Base-by-base conservation (phyloP, 2,888 invertebrate species). In the Andrena hattorfiana region DNA sequence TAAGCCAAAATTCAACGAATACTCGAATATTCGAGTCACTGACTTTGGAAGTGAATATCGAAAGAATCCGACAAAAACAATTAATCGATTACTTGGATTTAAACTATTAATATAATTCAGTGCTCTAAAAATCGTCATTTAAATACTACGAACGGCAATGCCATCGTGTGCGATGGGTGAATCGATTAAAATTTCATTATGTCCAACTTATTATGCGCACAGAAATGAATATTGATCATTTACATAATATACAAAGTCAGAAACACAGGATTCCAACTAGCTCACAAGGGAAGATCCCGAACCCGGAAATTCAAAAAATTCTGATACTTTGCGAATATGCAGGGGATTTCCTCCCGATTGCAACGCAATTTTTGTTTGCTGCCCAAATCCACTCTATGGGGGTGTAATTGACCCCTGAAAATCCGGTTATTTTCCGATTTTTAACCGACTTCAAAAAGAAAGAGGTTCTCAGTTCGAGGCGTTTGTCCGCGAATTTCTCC, bases 181-280 rank as follows among this genome's bases (percentile, higher is more conserved):
- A 10, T 60, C 26, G 13, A 56, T 64, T 32, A 32, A 49, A 68
- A n/a, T 13, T 32, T 23, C 10, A 8, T 73, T 42, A 7, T 48
- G 28, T 32, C 26, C 23, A 32, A 51, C n/a, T 23, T 67, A 60
- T 67, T 70, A 74, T 74, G 68, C 74, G 26, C 42, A 30, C 54
- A 68, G 32, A 68, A 3, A 63, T 74, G 35, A 64, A 16, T 26
- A 30, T n/a, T 63, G n/a, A 23, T 13, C 6, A 6, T 42, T 6
- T 68, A 10, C 28, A 49, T 13, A 35, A 66, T 3, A 42, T 13
- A 62, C 62, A 67, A 16, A 6, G n/a, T 13, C 2, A 23, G 10
- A 20, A 30, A 32, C 49, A 26, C 13, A 42, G 42, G 13, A 42
- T 42, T 16, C 16, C 16, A 42, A 42, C 42, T 42, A 5, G 42